Evolutionary conservation across 1,140 invertebrate genomes (phyloP), one percentile per base, ranked within the genome.

Genomic region (Lithobius niger): DNA sequence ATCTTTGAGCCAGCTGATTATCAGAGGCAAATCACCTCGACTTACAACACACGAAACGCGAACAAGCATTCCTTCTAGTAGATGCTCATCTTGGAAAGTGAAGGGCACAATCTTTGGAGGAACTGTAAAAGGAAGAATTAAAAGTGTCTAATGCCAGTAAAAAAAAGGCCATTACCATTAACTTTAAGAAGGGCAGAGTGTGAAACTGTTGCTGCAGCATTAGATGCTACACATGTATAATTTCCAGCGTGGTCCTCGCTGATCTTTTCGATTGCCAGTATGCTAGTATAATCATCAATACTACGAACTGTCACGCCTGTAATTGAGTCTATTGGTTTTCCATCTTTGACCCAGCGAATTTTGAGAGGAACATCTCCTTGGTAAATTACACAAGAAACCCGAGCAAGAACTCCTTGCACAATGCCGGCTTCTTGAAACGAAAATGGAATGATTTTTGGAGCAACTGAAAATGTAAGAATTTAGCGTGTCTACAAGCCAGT

Each of bases 321-420:
- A 36, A 6, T 36, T 3, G 79, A 77, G 0, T 80, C 77, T 62
- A 86, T 72, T 25, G 77, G 73, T 25, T 76, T 71, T n/a, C 82
- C 83, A 68, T 92, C 86, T 66, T 92, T 92, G 21, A 84, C 77
- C 90, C 90, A 95, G 2, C 79, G 78, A 64, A 94, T 88, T 64
- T 82, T 80, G 27, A 93, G 84, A 3, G 89, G 89, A 66, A 89
- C 81, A 73, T 94, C 89, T 19, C 90, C 90, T 26, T 86, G 88
- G 48, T 83, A 88, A 16, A 93, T 85, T n/a, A n/a, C n/a, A n/a
- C n/a, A n/a, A n/a, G n/a, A n/a, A n/a, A 58, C 83, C 86, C 31
- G 6, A 10, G 31, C 31, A 10, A 6, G 31, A 36, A n/a, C 6
- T n/a, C 31, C 31, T 36, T 36, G 6, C 31, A 6, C 6, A 36